Conservation (phyloP, 2,797 vertebrate genomes). For the Falco rusticolus region DNA sequence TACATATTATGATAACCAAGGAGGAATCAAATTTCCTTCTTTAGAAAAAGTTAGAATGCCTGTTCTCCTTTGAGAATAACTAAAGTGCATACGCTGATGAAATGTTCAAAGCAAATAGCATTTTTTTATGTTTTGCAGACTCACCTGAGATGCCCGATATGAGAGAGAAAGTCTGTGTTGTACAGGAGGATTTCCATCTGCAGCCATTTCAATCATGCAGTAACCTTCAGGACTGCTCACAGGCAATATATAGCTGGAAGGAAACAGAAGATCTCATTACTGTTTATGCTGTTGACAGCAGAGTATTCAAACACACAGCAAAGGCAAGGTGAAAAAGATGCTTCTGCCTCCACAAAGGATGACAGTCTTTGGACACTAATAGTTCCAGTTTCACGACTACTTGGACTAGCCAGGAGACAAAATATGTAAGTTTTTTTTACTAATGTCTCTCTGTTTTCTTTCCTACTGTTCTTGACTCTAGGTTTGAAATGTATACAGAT, state of each 20-base stretch:
- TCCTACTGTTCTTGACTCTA: not conserved
- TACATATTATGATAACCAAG: not conserved
- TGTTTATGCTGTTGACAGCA: slow-evolving; percentile 10
- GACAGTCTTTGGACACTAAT: not conserved
- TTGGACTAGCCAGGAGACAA: not conserved
- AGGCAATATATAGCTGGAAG: slow-evolving; percentile 83
- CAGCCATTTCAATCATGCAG: slow-evolving; percentile 86
- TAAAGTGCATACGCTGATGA: not conserved
- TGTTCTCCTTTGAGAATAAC: not conserved
- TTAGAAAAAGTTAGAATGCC: not conserved
- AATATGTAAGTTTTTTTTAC: not conserved
- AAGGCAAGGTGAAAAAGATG: not conserved
- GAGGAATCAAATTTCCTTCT: not conserved
- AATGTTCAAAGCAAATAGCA: not conserved
- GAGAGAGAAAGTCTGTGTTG: slow-evolving; percentile 74
- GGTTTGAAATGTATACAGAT: slow-evolving; percentile 30
- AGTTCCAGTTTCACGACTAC: not conserved
- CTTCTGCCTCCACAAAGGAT: not conserved
- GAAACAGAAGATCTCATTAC: slow-evolving; percentile 65
- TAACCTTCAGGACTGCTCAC: slow-evolving; percentile 73
- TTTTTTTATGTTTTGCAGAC: not conserved
- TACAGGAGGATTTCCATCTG: slow-evolving; percentile 77
- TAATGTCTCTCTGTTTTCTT: not conserved
- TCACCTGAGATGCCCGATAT: slow-evolving; percentile 78
- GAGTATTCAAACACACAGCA: not conserved